A percentile compares a stretch with the other conserved stretches of the same genome.
Evolutionary conservation across 2,888 invertebrate species (phyloP).

Genomic region (Dioctria linearis): DNA sequence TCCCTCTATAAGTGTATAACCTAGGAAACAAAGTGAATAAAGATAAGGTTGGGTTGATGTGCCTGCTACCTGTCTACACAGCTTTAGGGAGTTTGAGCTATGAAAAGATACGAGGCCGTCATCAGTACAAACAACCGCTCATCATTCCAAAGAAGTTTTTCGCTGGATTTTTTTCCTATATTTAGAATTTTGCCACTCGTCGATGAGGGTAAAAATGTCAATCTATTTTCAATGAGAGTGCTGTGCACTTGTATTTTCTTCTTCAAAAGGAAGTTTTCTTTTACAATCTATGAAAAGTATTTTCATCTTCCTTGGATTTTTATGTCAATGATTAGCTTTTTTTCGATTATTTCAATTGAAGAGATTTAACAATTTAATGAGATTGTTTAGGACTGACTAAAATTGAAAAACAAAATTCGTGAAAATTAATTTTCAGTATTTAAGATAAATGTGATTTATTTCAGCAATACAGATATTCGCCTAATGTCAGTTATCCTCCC

Average conservation of each 20-base stretch:
- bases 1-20: neutral
- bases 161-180: slow-evolving; percentile 18
- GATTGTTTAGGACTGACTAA: too few species aligned
- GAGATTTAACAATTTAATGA: too few species aligned
- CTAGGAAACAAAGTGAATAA: slow-evolving; percentile 34
- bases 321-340: slow-evolving; percentile 44
- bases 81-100: neutral
- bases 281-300: slow-evolving; percentile 47
- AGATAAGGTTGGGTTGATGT: slow-evolving; percentile 37
- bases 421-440: too few species aligned
- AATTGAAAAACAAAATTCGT: too few species aligned
- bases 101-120: slow-evolving; percentile 15
- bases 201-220: slow-evolving; percentile 44
- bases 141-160: slow-evolving; percentile 32
- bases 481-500: too few species aligned
- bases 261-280: neutral
- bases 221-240: slow-evolving; percentile 42
- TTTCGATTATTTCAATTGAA: neutral
- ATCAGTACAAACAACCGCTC: slow-evolving; percentile 19
- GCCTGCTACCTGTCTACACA: slow-evolving; percentile 1
- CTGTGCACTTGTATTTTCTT: neutral
- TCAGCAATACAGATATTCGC: too few species aligned
- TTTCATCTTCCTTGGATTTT: slow-evolving; percentile 26
- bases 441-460: too few species aligned
- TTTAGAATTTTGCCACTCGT: neutral